Evolutionary conservation across 2,113 vertebrate species (phyloP).

Genomic region (Acanthochromis polyacanthus): DNA sequence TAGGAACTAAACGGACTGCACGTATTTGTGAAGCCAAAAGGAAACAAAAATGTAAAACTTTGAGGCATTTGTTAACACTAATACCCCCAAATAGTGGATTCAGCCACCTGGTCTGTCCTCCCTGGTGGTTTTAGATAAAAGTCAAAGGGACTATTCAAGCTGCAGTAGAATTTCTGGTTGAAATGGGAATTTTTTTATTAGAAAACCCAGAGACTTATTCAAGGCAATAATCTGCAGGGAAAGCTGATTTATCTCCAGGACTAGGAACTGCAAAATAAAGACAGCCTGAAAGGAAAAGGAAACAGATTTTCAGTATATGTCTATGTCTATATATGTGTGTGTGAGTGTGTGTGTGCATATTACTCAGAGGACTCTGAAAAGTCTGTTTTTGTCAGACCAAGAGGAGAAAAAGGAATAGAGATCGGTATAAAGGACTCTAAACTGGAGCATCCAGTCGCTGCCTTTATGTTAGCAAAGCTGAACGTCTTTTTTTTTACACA

Average conservation of each 20-base stretch:
- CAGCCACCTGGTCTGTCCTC: not conserved
- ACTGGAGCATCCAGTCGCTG: slow-evolving; percentile 39
- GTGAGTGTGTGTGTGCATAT: slow-evolving; percentile 4
- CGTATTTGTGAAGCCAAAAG: slow-evolving; percentile 18
- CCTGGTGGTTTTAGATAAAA: slow-evolving; percentile 4
- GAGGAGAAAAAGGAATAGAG: slow-evolving; percentile 24
- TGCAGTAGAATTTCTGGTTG: slow-evolving; percentile 19
- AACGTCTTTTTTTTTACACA: slow-evolving; percentile 9
- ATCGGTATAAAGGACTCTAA: slow-evolving; percentile 35
- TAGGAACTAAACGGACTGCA: slow-evolving; percentile 42
- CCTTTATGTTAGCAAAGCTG: slow-evolving; percentile 25
- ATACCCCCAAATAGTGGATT: slow-evolving; percentile 25
- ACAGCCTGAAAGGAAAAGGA: slow-evolving; percentile 22
- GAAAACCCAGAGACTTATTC: slow-evolving; percentile 2
- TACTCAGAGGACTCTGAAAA: slow-evolving; percentile 31
- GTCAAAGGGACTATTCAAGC: slow-evolving; percentile 3
- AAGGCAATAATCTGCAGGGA: slow-evolving; percentile 38
- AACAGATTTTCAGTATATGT: slow-evolving; percentile 8
- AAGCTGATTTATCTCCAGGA: slow-evolving; percentile 43
- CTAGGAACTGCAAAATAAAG: slow-evolving; percentile 42
- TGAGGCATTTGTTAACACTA: slow-evolving; percentile 52
- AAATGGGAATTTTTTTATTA: slow-evolving; percentile 34
- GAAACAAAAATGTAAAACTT: slow-evolving; percentile 22
- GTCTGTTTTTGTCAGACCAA: slow-evolving; percentile 40
- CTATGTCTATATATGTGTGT: slow-evolving; percentile 7